Evolutionary conservation across 92 coral and sea anemone species (phyloP), one percentile per base, ranked within the genome.

Genomic region (Pocillopora grandis): DNA sequence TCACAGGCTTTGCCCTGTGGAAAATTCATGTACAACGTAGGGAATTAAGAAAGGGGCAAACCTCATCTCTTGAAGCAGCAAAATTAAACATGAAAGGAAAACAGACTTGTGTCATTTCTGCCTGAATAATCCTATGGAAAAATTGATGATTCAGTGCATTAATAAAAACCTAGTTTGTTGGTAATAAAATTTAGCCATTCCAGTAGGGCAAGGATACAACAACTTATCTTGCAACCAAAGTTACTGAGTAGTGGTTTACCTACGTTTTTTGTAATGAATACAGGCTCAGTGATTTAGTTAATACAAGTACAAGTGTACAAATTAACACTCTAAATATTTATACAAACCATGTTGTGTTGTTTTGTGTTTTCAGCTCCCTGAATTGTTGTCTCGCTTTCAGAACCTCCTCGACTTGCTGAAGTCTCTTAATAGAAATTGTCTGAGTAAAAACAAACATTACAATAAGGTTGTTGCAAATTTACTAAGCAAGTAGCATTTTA

Each of bases 51-150:
- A 18, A 36, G 19, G 19, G 6, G 62, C 89, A 58, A 73, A 95
- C 98, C 94, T 97, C 88, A 79, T 94, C 98, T 64, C 98, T 78
- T 16, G 99, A 97, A 10, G 92, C 75, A 15, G 95, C 99, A 82
- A 92, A 97, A 87, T 97, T 92, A 80, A 90, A 97, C 87, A 88
- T 85, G 72, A 90, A 92, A 5, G 99, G 98, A 82, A 97, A 97
- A 27, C 73, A 77, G 31, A 96, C 85, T 58, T 78, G 88, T 12
- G 91, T 89, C 33, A 78, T 78, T 75, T 86, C 93, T 36, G 89
- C 88, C 58, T 90, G 76, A 31, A 90, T 60, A 20, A 96, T 79
- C 95, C 99, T 96, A 63, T 19, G 3, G 33, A 64, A 79, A 66
- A 72, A 56, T 14, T 10, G 9, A 23, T 16, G 17, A 58, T 0